phyloP scores from a whole-genome alignment of 2,888 invertebrate genomes.

The Hypena proboscidalis region DNA sequence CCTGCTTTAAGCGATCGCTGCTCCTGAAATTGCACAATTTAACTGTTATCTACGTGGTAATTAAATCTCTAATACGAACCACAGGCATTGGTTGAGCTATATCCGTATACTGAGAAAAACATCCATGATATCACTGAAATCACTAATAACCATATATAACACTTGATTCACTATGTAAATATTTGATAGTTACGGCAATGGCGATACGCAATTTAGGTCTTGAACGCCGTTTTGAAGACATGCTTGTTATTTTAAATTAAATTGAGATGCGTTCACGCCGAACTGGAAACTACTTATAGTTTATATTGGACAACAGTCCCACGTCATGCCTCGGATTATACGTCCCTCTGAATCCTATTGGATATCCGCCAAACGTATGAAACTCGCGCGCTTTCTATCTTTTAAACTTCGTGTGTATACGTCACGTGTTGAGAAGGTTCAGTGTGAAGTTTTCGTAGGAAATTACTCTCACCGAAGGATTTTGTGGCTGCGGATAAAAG shows the following conservation, averaged over 20 bases:
- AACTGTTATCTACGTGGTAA: conserved; percentile 27
- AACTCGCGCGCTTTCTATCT: conserved; percentile 72
- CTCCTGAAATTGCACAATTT: conserved; percentile 85
- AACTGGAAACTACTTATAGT: conserved; percentile 67
- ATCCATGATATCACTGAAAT: conserved; percentile 62
- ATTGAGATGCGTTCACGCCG: conserved; percentile 60
- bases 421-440: conserved; percentile 67
- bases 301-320: conserved; percentile 70
- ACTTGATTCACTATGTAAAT: conserved; percentile 69
- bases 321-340: conserved; percentile 72
- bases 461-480: conserved; percentile 79
- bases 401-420: conserved; percentile 74
- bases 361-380: conserved; percentile 81
- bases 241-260: conserved; percentile 58
- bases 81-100: too few relatives aligned
- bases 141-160: conserved; percentile 54
- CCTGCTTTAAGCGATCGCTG: conserved; percentile 93
- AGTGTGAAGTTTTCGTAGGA: conserved; percentile 55
- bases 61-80: conserved; percentile 4
- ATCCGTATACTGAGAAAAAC: conserved; percentile 35
- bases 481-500: conserved; percentile 68
- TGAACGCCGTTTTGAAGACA: conserved; percentile 75
- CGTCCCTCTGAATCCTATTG: conserved; percentile 73
- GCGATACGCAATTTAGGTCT: conserved; percentile 78
- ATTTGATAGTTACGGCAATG: conserved; percentile 78